Conservation (phyloP, 2,797 vertebrate genomes). For the Xiphorhynchus erythropygius region DNA sequence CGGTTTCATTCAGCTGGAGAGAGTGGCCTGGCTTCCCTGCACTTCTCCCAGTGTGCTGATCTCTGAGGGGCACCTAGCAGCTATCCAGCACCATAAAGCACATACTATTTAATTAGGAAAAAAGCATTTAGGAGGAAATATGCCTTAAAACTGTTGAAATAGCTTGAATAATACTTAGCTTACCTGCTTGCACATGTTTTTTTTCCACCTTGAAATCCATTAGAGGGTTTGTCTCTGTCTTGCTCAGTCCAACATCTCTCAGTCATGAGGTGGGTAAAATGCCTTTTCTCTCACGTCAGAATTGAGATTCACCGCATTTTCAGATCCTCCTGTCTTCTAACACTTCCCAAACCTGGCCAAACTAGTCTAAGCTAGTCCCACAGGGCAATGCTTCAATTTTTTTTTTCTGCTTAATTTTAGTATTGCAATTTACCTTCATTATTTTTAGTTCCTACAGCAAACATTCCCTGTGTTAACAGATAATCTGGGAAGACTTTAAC, state of each 20-base stretch:
- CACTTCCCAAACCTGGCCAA: not conserved
- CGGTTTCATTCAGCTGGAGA: not conserved
- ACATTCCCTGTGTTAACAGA: not conserved
- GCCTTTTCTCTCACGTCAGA: conserved; percentile 3
- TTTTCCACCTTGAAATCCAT: not conserved
- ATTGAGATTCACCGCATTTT: not conserved
- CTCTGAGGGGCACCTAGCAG: not conserved
- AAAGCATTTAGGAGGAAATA: not conserved
- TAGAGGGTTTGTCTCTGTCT: not conserved
- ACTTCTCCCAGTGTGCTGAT: not conserved
- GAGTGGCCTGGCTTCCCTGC: not conserved
- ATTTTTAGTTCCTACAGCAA: conserved; percentile 21
- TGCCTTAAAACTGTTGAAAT: not conserved
- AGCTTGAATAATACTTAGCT: not conserved
- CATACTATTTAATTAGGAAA: not conserved
- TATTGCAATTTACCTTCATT: conserved; percentile 10
- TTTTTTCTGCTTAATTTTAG: conserved; percentile 12
- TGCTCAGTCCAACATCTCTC: not conserved
- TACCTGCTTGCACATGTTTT: not conserved
- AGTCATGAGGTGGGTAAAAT: not conserved
- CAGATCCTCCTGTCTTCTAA: not conserved
- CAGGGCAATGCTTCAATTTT: conserved; percentile 16
- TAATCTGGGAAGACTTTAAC: not conserved
- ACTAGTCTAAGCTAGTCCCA: conserved; percentile 37
- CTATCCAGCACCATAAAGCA: not conserved